Conservation (phyloP, 2,113 vertebrate genomes). For the Gracilinanus agilis region DNA sequence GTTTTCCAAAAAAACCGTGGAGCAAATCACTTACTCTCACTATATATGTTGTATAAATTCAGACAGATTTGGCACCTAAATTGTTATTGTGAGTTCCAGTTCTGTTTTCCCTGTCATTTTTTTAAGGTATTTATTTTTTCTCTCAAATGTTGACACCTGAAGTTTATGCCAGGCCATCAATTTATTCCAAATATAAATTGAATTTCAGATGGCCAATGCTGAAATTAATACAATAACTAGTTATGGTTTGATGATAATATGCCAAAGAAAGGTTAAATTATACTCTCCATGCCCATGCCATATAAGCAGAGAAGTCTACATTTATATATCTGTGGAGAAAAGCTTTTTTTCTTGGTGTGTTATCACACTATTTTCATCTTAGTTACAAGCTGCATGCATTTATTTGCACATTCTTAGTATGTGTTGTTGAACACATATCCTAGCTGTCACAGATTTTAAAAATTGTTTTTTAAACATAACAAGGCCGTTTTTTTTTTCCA, state of each 20-base stretch:
- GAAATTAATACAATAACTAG: neutral
- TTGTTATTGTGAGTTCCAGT: neutral
- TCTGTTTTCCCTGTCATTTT: conserved; percentile 19
- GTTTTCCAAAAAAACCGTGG: conserved; percentile 41
- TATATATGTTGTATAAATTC: conserved; percentile 22
- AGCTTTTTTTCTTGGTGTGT: neutral
- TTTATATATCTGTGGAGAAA: neutral
- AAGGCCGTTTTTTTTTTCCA: neutral
- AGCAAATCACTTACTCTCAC: conserved; percentile 10
- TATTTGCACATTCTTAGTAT: neutral
- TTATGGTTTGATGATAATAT: neutral
- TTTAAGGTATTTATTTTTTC: conserved; percentile 43
- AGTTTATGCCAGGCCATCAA: conserved; percentile 51
- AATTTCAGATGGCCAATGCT: conserved; percentile 18
- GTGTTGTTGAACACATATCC: neutral
- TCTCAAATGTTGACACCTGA: conserved; percentile 38
- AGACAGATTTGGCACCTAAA: neutral
- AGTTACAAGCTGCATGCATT: neutral
- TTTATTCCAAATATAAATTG: conserved; percentile 46
- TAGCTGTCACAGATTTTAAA: neutral
- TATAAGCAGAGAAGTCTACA: neutral
- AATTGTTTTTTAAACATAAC: neutral
- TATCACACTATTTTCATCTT: neutral
- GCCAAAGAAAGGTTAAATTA: neutral
- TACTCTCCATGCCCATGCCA: neutral